Conservation (phyloP, 2,113 vertebrate genomes). For the Hippopotamus amphibius region DNA sequence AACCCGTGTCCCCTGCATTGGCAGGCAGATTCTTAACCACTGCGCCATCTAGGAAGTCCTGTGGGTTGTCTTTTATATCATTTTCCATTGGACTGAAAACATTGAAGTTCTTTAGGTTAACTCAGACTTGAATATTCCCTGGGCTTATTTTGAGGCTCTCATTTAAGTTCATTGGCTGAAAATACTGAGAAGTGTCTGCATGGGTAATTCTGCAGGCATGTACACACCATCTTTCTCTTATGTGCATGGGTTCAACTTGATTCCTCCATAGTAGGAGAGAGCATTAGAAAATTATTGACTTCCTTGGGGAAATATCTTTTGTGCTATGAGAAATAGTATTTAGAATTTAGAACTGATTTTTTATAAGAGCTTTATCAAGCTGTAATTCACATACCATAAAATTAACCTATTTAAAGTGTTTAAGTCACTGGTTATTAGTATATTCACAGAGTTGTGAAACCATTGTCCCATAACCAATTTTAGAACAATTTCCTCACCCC, state of each 20-base stretch:
- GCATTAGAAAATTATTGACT: conserved; percentile 26
- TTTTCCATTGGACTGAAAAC: conserved; percentile 41
- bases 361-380: neutral
- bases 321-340: neutral
- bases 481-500: neutral
- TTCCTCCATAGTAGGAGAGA: conserved; percentile 54
- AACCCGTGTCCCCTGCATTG: too few relatives aligned
- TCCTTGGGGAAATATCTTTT: conserved; percentile 36
- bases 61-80: neutral
- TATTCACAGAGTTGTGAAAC: neutral
- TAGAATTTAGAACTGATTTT: conserved; percentile 54
- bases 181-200: neutral
- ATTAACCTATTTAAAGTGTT: neutral
- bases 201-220: neutral
- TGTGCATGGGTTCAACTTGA: conserved; percentile 26
- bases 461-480: neutral
- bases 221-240: neutral
- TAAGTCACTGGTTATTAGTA: neutral
- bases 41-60: too few relatives aligned
- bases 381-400: neutral
- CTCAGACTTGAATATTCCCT: neutral
- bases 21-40: too few relatives aligned
- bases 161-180: conserved; percentile 5
- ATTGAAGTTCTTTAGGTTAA: conserved; percentile 34
- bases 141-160: neutral